Evolutionary conservation across 2,113 vertebrate genomes (phyloP), one percentile per base, ranked within the genome.

Genomic region (Mesembrinibis cayennensis): DNA sequence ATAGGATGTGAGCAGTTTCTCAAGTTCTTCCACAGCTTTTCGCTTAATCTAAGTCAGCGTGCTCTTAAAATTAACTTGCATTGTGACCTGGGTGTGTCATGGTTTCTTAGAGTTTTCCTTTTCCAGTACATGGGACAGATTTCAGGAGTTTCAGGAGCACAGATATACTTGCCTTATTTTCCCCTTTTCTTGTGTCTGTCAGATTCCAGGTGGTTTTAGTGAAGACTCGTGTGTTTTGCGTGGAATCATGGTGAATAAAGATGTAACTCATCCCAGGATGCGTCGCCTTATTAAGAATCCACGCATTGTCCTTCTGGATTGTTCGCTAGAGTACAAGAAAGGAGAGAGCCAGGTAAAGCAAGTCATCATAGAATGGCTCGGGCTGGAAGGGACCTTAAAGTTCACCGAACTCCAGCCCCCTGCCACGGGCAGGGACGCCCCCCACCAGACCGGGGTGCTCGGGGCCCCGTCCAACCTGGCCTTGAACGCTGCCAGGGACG

Each of bases 201-300:
- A 99, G 99, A 98, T 99, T 44, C 99, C 99, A 1, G 99, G 99
- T 0, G 99, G 99, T 2, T 97, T 99, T 72, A 98, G 99, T 4
- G 99, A 99, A 83, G 99, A 99, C 42, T 99, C 99, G 0, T 98
- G 98, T 3, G 99, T 99, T 20, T 96, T 99, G 65, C 98, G 95
- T 34, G 99, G 99, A 0, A 99, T 99, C 83, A 99, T 99, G 99
- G 97, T 99, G 44, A 99, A 99, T 87, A 99, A 99, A 56, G 99
- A 99, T 0, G 99, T 99, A 34, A 99, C 99, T 2, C 99, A 99
- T 67, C 98, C 99, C 5, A 97, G 98, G 14, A 99, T 99, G 99
- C 98, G 98, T 6, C 98, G 99, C 15, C 94, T 98, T 4, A 99
- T 99, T 93, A 99, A 98, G 95, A 99, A 99, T 42, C 99, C 99